Conservation (phyloP, 2,797 vertebrate genomes). For the Chromis chromis region DNA sequence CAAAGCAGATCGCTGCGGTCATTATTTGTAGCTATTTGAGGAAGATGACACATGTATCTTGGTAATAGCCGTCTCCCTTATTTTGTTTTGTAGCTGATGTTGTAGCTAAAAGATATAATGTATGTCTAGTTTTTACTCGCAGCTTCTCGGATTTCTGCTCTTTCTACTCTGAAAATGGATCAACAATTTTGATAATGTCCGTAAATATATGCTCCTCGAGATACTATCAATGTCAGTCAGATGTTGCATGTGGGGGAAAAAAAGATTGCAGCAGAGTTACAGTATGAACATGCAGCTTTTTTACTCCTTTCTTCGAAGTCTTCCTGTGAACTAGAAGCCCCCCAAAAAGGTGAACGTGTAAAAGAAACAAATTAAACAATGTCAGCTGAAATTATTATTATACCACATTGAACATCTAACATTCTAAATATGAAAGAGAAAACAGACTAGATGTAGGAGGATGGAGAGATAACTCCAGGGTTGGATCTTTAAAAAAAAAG, state of each 20-base stretch:
- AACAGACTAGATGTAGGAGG: neutral
- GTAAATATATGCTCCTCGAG: neutral
- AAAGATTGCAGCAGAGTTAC: neutral
- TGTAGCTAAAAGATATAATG: no score
- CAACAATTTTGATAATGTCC: no score
- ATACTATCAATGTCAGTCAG: no score
- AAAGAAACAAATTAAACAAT: neutral
- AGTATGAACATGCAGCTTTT: neutral
- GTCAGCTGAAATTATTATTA: neutral
- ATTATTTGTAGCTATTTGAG: neutral
- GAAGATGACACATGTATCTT: neutral
- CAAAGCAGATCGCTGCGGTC: conserved; percentile 6
- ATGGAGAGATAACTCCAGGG: neutral
- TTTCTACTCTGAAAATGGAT: no score
- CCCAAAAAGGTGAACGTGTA: neutral
- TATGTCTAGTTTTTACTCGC: no score
- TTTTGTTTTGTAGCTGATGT: neutral
- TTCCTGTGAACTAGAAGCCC: neutral
- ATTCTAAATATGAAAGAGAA: conserved; percentile 3
- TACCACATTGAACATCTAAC: neutral
- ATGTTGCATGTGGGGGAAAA: neutral
- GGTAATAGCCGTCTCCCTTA: neutral
- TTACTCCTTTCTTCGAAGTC: conserved; percentile 7
- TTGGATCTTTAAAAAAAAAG: neutral
- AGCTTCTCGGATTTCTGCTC: no score